Evolutionary conservation across 2,113 vertebrate species (phyloP).

Genomic region (Vulpes lagopus): DNA sequence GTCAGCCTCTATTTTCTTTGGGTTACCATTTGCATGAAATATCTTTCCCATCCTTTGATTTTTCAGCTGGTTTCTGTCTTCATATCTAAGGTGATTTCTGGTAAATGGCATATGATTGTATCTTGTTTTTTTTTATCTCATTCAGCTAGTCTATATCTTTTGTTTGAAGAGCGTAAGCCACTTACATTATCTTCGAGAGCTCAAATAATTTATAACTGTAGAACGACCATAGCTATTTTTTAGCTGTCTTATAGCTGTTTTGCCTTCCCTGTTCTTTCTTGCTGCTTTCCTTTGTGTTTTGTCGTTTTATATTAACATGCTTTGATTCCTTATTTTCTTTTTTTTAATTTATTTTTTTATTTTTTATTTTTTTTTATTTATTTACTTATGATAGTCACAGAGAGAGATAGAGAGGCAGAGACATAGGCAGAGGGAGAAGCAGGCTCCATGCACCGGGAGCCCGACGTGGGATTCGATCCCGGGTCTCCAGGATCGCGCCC

Average conservation of each 20-base stretch:
- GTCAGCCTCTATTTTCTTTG: neutral
- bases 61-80: neutral
- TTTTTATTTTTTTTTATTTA: too few species aligned
- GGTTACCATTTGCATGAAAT: neutral
- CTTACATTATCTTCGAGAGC: neutral
- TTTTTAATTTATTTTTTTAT: too few species aligned
- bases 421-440: too few species aligned
- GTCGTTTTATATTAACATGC: neutral
- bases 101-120: neutral
- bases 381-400: too few species aligned
- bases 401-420: too few species aligned
- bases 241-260: neutral
- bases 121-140: neutral
- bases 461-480: too few species aligned
- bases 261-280: neutral
- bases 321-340: neutral
- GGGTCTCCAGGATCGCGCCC: too few species aligned
- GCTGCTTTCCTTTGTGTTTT: neutral
- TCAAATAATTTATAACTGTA: too few species aligned
- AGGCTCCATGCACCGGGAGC: too few species aligned
- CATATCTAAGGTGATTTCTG: neutral
- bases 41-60: neutral
- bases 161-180: neutral
- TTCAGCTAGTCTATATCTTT: neutral
- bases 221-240: neutral